Base-by-base conservation (phyloP, 1,140 invertebrate species). In the Diorhabda carinulata region DNA sequence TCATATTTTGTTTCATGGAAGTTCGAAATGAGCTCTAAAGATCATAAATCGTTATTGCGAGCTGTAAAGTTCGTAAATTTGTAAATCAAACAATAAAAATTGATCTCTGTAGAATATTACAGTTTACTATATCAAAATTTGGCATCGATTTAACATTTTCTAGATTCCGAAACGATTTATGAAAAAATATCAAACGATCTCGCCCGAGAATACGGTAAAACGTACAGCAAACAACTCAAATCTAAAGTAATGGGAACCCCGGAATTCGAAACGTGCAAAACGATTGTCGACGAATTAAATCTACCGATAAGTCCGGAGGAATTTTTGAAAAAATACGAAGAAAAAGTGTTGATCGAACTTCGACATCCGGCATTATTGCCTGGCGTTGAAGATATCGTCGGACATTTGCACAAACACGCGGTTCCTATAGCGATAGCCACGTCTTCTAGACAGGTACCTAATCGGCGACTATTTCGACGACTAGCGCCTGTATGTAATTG, bases 371-470 rank as follows among this genome's bases (percentile, higher is more conserved):
- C 69, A 4, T 47, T 89, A 45, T 81, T 89, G 78, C 85, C 85
- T 82, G 88, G 96, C 72, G 95, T 91, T 42, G 90, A 92, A 78
- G 86, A 84, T 73, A 81, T 98, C 41, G 86, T 98, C 1, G 82
- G 84, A 60, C 95, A 98, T 81, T 82, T 98, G 2, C 84, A 91
- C 69, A 83, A 87, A 66, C 86, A 92, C 43, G 88, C 90, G 44
- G 83, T 97, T 67, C 94, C 94, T 3, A 90, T 96, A 57, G 92
- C 92, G 3, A 82, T 98, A 60, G 96, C 95, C 0, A 98, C 96
- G 3, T 95, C 95, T 64, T 96, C 94, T 2, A 89, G 89, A 63
- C 84, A 86, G 61, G 47, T 52, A n/a, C n/a, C n/a, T n/a, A 52
- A 52, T 52, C 9, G 47, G 47, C 47, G 47, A 52, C 9, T 52